phyloP scores from a whole-genome alignment of 2,888 invertebrate genomes.

The Prosapia bicincta region DNA sequence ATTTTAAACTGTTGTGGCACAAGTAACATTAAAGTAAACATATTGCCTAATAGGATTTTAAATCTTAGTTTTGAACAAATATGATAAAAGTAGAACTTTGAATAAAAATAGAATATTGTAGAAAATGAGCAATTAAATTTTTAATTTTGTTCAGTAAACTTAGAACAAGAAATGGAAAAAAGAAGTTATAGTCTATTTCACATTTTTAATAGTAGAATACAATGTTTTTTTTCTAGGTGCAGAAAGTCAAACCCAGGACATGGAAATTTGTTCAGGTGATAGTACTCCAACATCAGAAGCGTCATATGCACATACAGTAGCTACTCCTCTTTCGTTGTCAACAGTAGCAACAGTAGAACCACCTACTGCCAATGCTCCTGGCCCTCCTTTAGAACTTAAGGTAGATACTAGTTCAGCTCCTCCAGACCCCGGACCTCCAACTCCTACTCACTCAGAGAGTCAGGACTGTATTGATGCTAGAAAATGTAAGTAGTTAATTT shows the following conservation, averaged over 20 bases:
- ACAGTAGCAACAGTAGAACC: slow-evolving; percentile 35
- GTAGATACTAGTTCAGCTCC: slow-evolving; percentile 38
- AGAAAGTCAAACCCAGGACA: slow-evolving; percentile 67
- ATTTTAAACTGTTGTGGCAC: too few species aligned
- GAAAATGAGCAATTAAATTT: too few species aligned
- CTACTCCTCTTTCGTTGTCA: slow-evolving; percentile 32
- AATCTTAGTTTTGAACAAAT: too few species aligned
- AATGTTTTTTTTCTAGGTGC: slow-evolving; percentile 32
- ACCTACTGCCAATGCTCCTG: slow-evolving; percentile 33
- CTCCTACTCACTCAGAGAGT: slow-evolving; percentile 74
- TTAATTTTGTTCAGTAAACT: too few species aligned
- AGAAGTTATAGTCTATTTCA: too few species aligned
- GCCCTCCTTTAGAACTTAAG: slow-evolving; percentile 23
- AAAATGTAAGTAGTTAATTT: slow-evolving; percentile 59
- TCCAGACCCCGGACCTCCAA: slow-evolving; percentile 51
- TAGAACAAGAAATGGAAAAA: too few species aligned
- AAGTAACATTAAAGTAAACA: too few species aligned
- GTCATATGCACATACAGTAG: slow-evolving; percentile 54
- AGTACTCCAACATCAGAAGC: slow-evolving; percentile 85
- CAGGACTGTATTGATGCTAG: slow-evolving; percentile 60
- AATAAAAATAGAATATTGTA: too few species aligned
- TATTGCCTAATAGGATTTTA: too few species aligned
- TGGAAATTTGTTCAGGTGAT: slow-evolving; percentile 92
- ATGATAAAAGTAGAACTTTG: too few species aligned
- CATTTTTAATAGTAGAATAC: too few species aligned